Evolutionary conservation across 1,140 invertebrate species (phyloP).

Genomic region (Rhagoletis zephyria): DNA sequence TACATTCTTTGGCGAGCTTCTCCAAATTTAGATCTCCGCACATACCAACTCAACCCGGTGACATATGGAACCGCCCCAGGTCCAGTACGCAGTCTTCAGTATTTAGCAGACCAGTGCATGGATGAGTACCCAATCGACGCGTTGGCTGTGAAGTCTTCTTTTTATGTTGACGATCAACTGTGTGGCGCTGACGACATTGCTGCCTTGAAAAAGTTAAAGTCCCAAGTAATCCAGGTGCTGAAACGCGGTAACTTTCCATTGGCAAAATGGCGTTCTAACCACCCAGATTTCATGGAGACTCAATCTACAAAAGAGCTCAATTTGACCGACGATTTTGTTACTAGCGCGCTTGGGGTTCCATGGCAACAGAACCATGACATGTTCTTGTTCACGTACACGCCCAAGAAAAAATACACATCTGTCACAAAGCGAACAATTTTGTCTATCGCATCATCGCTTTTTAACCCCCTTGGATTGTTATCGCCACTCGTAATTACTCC

Average conservation of each 20-base stretch:
- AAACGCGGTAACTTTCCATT: neutral
- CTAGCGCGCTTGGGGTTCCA: slow-evolving; percentile 13
- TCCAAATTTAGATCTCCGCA: neutral
- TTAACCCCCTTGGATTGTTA: slow-evolving; percentile 41
- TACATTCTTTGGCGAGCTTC: slow-evolving; percentile 64
- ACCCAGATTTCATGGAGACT: slow-evolving; percentile 10
- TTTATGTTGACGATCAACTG: neutral
- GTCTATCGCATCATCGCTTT: slow-evolving; percentile 9
- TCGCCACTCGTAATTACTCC: neutral
- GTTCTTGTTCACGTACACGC: slow-evolving; percentile 13
- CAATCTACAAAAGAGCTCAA: neutral
- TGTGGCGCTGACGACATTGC: neutral
- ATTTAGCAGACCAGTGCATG: neutral
- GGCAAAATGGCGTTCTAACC: slow-evolving; percentile 25
- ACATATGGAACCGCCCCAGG: neutral
- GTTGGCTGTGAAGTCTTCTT: neutral
- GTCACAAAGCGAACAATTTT: slow-evolving; percentile 33
- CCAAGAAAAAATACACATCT: neutral
- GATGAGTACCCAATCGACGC: neutral
- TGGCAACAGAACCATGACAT: neutral
- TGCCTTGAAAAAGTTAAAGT: neutral
- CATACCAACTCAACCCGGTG: neutral
- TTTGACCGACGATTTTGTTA: neutral
- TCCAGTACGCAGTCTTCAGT: slow-evolving; percentile 15
- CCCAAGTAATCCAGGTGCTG: neutral